Base-by-base conservation (phyloP, 1,140 invertebrate species). In the Odontomachus brunneus region DNA sequence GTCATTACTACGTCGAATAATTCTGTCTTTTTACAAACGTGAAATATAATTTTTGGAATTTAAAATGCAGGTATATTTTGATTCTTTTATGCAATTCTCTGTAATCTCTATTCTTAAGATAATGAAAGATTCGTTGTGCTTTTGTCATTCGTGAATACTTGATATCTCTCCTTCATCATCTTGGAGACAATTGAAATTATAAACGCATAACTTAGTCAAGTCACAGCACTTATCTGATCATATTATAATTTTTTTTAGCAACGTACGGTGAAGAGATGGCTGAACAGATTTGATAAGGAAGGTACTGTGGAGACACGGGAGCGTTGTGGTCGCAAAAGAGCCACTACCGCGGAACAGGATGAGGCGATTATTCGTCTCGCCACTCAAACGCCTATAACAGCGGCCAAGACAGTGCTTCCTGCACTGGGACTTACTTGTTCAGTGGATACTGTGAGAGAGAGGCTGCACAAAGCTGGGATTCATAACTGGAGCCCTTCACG, bases 401-500 rank as follows among this genome's bases (percentile, higher is more conserved):
- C 94, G 2, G 94, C 94, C 4, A 94, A 94, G 86, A 90, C 94
- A 22, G 94, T 94, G 14, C 84, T 94, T 38, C 94, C 94, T 19
- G 93, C 92, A 5, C 59, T 94, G 11, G 94, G 94, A 22, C 88
- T 94, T 2, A 92, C 90, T 1, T 94, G 94, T 76, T 94, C 94
- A 0, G 94, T 94, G 0, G 94, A 94, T 63, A 94, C 94, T 0
- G 87, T 94, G 62, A 89, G 94, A 51, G 94, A 94, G 67, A 91
- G 94, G 55, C 75, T 94, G 19, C 94, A 94, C 51, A 94, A 93
- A 88, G 94, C 94, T 82, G 94, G 94, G 59, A 94, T 94, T 63
- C 94, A 94, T 69, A 94, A 94, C 60, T 94, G 94, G 94, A 94
- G 93, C 78, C 94, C 93, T 0, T 94, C 93, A 5, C 90, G 91